Conservation (phyloP, 2,797 vertebrate genomes). For the Myotis findleyi region DNA sequence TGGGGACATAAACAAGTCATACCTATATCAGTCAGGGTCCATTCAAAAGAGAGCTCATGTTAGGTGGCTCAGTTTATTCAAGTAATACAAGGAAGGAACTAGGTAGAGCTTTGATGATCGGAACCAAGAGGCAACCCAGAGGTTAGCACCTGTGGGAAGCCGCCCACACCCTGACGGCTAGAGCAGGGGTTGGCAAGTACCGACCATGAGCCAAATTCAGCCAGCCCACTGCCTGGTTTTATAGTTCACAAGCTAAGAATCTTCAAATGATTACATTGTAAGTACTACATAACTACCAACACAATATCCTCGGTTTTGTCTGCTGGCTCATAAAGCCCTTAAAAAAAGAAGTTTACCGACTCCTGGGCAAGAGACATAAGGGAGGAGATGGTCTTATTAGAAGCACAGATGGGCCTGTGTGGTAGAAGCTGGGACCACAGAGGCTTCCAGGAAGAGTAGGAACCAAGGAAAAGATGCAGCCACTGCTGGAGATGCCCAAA, state of each 20-base stretch:
- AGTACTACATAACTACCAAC: neutral
- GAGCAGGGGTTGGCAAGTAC: neutral
- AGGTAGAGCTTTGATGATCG: neutral
- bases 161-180: neutral
- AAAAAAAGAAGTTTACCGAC: neutral
- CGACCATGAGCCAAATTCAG: neutral
- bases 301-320: neutral
- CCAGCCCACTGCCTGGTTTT: neutral
- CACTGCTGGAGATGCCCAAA: no score
- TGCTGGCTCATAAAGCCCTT: neutral
- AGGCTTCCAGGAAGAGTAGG: neutral
- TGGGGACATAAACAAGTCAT: neutral
- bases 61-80: neutral
- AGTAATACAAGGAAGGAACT: neutral
- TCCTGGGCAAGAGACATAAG: neutral
- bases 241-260: neutral
- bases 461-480: no score
- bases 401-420: neutral
- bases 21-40: neutral
- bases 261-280: neutral
- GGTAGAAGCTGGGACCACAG: neutral
- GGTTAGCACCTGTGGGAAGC: neutral
- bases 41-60: neutral
- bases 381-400: neutral
- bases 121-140: neutral